Percentiles rank a stretch among this genome's conserved stretches.
These are phyloP conservation scores for Zosterops japonicus DNA, from an alignment of 2,113 vertebrate genomes.

Conservation along the genomic window DNA sequence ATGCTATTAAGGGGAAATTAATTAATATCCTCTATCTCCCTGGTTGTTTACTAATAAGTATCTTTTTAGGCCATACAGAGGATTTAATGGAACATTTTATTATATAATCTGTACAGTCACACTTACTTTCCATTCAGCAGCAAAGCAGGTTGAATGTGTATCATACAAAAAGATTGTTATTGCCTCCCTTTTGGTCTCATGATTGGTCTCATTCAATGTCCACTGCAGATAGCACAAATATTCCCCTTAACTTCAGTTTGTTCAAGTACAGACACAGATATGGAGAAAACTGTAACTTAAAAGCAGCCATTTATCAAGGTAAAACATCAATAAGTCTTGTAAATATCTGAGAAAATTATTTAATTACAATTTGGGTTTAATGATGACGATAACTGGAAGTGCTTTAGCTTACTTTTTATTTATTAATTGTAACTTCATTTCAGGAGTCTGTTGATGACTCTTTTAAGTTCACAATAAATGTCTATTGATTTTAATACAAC, in stretches of 20 bases:
- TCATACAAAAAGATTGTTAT: not conserved
- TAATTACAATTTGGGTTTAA: not conserved
- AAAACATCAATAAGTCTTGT: not conserved
- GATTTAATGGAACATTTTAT: not conserved
- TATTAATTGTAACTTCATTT: not conserved
- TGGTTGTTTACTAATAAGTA: not conserved
- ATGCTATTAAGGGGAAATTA: not conserved
- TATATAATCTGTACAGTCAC: not conserved
- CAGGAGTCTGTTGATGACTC: not conserved
- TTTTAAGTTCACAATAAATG: not conserved
- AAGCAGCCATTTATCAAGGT: not conserved
- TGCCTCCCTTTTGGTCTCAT: not conserved
- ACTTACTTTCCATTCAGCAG: not conserved
- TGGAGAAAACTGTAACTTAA: not conserved
- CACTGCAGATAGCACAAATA: not conserved
- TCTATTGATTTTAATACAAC: not conserved
- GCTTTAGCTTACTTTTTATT: not conserved
- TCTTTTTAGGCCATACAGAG: not conserved
- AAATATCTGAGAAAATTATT: constrained; percentile 7
- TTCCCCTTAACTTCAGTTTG: not conserved
- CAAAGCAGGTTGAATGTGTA: not conserved
- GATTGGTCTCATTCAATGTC: not conserved
- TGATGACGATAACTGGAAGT: not conserved
- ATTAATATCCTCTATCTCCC: not conserved
- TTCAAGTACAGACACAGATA: not conserved